Evolutionary conservation across 2,113 vertebrate species (phyloP).

Genomic region (Albula goreensis): DNA sequence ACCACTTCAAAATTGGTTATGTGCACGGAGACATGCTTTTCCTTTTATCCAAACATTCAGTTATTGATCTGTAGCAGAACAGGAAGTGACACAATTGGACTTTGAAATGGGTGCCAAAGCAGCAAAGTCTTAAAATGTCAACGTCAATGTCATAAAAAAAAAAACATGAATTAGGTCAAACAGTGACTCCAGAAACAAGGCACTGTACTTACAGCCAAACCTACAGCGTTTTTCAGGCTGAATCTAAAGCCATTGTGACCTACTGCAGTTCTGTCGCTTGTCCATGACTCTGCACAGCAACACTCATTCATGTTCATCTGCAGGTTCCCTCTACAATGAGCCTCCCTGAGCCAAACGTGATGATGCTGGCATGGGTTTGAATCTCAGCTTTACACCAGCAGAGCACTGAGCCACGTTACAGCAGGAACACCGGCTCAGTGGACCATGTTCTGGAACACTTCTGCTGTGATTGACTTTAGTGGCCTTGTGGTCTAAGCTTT

Average conservation of each 20-base stretch:
- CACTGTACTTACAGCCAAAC: not conserved
- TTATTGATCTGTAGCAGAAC: not conserved
- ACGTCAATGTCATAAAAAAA: not conserved
- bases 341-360: too few species aligned
- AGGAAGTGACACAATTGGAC: not conserved
- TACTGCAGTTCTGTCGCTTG: not conserved
- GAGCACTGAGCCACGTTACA: too few species aligned
- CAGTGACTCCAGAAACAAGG: not conserved
- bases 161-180: not conserved
- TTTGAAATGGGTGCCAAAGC: not conserved
- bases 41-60: not conserved
- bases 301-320: not conserved
- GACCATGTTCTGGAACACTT: too few species aligned
- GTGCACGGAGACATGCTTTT: not conserved
- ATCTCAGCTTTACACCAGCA: too few species aligned
- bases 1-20: not conserved
- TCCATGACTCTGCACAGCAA: not conserved
- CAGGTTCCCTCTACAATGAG: too few species aligned
- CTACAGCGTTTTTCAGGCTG: too few species aligned
- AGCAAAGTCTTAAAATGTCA: not conserved
- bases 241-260: not conserved
- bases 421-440: too few species aligned
- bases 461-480: not conserved
- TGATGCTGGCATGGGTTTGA: too few species aligned
- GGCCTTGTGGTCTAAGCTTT: not conserved